Evolutionary conservation across 2,797 vertebrate genomes (phyloP), one percentile per base, ranked within the genome.

Genomic region (Poeciliopsis presidionis): DNA sequence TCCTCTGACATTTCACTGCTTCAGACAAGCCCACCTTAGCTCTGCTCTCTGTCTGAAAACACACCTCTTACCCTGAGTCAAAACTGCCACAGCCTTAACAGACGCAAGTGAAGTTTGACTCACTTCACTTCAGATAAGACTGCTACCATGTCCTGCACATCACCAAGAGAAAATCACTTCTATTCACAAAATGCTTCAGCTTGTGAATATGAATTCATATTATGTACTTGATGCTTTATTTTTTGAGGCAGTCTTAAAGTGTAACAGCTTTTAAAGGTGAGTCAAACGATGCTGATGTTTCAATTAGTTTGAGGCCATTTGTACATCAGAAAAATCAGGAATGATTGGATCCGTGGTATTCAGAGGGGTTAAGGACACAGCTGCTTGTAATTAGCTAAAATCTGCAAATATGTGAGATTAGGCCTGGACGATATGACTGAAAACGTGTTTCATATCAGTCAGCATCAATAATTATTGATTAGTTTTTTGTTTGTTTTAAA

Each of bases 21-120:
- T 90, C 91, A 92, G 94, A 94, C 94, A 92, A 92, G 95, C 94
- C 94, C 95, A 95, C 94, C 93, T 90, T 82, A 88, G 86, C 87
- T 84, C 87, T 70, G 82, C 47, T 5, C 78, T 84, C 75, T 20
- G 47, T 75, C 89, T 86, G 72, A 90, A 91, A 88, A 86, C 82
- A 79, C 84, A 81, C 84, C 89, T 90, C 86, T 87, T 89, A 91
- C 89, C 79, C 84, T 65, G 78, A 90, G 86, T 91, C 87, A 78
- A 59, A 88, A 75, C 76, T 45, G 86, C 61, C 81, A 71, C 65
- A 8, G 78, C 84, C 84, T 74, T 74, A 88, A 81, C 84, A 84
- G 77, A 79, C 74, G 59, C 72, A 76, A 41, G 71, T 67, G 67
- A 84, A 84, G 87, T 79, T 39, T 77, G 74, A 83, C 75, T 88